phyloP scores from a whole-genome alignment of 1,140 invertebrate genomes.

The Chrysomallon squamiferum region DNA sequence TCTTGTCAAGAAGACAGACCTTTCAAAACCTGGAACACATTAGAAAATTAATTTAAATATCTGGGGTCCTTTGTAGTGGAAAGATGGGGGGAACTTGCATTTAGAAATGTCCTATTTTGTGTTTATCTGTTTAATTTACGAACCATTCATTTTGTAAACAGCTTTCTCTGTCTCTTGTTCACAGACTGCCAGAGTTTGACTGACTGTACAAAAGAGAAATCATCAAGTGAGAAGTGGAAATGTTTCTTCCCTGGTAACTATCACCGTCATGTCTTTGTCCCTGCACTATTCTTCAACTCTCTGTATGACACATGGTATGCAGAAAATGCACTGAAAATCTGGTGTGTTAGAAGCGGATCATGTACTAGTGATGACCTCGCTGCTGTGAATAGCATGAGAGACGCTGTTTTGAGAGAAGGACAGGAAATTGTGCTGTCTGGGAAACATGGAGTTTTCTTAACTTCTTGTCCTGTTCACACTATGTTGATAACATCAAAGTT shows the following conservation, averaged over 20 bases:
- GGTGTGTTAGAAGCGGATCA: conserved; percentile 11
- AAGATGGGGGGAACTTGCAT: too few relatives aligned
- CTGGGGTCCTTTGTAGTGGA: too few relatives aligned
- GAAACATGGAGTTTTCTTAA: conserved; percentile 39
- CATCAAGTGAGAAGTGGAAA: conserved; percentile 21
- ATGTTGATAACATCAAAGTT: conserved; percentile 25
- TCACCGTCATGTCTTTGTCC: conserved; percentile 37
- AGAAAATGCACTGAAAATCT: conserved; percentile 21
- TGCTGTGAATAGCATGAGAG: conserved; percentile 14
- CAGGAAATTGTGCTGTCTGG: conserved; percentile 20
- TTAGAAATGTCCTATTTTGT: too few relatives aligned
- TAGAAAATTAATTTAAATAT: too few relatives aligned
- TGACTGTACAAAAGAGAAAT: conserved; percentile 31
- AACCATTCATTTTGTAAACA: too few relatives aligned
- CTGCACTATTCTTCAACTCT: conserved; percentile 40
- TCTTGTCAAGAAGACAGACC: too few relatives aligned
- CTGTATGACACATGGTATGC: conserved; percentile 40
- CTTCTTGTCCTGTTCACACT: conserved; percentile 35
- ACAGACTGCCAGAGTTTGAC: conserved; percentile 31
- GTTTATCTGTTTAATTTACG: too few relatives aligned
- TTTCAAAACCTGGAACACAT: too few relatives aligned
- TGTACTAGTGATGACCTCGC: conserved; percentile 24
- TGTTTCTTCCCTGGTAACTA: conserved; percentile 36
- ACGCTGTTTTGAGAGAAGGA: conserved; percentile 6
- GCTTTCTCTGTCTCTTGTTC: conserved; percentile 9